Evolutionary conservation across 2,888 invertebrate genomes (phyloP).

Genomic region (Papilio protenor): DNA sequence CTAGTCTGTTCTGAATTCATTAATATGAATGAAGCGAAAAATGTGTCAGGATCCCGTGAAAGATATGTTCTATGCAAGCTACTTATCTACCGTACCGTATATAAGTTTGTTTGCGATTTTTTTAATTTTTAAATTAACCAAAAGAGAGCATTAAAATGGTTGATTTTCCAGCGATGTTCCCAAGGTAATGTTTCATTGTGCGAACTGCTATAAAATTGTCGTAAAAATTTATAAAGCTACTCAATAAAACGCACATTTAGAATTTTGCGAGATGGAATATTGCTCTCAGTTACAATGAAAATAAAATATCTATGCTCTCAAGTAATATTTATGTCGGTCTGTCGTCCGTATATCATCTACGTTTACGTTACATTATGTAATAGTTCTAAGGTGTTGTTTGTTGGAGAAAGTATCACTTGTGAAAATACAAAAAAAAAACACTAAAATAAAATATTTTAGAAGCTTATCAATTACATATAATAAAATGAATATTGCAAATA

Average conservation of each 20-base stretch:
- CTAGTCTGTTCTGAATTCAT: neutral
- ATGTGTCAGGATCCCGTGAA: neutral
- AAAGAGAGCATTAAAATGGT: constrained; percentile 49
- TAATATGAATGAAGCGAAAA: neutral
- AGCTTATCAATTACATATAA: neutral
- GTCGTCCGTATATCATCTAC: constrained; percentile 41
- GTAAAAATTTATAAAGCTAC: constrained; percentile 77
- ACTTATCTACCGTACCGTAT: neutral
- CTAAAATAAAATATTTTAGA: neutral
- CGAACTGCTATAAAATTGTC: constrained; percentile 74
- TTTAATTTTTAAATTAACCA: constrained; percentile 4
- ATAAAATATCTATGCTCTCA: constrained; percentile 54
- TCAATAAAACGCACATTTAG: constrained; percentile 76
- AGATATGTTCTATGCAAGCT: neutral
- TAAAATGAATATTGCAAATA: too few species aligned
- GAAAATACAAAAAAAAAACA: neutral
- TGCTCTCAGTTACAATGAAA: constrained; percentile 63
- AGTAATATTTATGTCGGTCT: constrained; percentile 40
- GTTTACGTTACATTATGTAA: constrained; percentile 37
- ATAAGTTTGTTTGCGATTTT: neutral
- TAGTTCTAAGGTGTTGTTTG: constrained; percentile 34
- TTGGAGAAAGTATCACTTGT: constrained; percentile 6
- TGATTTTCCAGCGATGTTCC: constrained; percentile 55
- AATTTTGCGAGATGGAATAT: constrained; percentile 72
- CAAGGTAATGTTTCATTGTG: constrained; percentile 74